Percentiles rank a stretch among this genome's conserved stretches.
Conservation (phyloP, 2,113 vertebrate species). For the Chionodraco myersi region DNA sequence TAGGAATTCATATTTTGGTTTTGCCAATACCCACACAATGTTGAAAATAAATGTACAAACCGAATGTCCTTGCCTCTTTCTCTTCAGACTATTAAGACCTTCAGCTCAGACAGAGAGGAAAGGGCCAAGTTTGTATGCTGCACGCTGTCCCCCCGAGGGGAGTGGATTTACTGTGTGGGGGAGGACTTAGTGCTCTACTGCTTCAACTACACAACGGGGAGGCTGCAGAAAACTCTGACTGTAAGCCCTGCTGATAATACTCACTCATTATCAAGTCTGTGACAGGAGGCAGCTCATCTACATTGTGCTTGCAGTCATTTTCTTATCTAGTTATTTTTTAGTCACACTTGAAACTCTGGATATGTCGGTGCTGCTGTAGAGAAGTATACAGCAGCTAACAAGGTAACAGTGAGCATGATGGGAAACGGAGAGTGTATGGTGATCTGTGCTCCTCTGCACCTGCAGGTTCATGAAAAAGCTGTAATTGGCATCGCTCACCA, state of each 20-base stretch:
- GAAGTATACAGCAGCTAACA: not conserved
- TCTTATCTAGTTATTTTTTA: not conserved
- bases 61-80: not conserved
- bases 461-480: slow-evolving; percentile 96
- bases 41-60: not conserved
- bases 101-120: slow-evolving; percentile 93
- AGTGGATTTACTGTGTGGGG: slow-evolving; percentile 99
- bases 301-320: not conserved
- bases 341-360: not conserved
- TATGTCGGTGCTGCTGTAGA: not conserved
- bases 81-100: slow-evolving; percentile 88
- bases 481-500: slow-evolving; percentile 97
- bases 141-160: slow-evolving; percentile 93
- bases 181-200: slow-evolving; percentile 98
- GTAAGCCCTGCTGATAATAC: slow-evolving; percentile 58
- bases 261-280: slow-evolving; percentile 21
- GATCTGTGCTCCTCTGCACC: slow-evolving; percentile 45
- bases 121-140: slow-evolving; percentile 96
- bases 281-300: not conserved
- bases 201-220: slow-evolving; percentile 93
- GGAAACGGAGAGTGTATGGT: slow-evolving; percentile 57
- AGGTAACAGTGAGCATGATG: slow-evolving; percentile 61
- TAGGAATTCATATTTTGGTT: not conserved
- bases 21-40: not conserved
- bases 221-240: slow-evolving; percentile 96